Conservation (phyloP, 1,140 invertebrate species). For the Leucophenga varia region DNA sequence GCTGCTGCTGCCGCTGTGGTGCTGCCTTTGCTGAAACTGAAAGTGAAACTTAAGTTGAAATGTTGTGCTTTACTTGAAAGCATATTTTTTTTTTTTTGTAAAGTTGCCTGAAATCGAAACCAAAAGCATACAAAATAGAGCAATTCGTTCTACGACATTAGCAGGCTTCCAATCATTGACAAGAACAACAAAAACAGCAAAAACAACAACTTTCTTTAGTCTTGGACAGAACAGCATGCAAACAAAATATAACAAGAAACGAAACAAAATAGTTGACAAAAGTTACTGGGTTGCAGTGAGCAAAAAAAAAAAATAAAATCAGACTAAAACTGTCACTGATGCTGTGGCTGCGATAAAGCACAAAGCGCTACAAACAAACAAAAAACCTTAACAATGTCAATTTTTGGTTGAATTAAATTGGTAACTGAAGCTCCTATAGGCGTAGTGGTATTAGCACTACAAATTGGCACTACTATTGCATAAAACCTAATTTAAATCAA, state of each 20-base stretch:
- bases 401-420: too few relatives aligned
- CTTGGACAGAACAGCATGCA: not conserved
- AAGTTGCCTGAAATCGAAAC: conserved; percentile 46
- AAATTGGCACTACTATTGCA: too few relatives aligned
- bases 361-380: conserved; percentile 3
- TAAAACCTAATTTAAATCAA: too few relatives aligned
- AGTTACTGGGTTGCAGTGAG: too few relatives aligned
- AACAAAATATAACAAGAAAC: conserved; percentile 8
- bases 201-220: too few relatives aligned
- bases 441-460: too few relatives aligned
- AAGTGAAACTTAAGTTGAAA: conserved; percentile 34
- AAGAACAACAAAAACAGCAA: too few relatives aligned
- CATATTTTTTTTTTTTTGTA: too few relatives aligned
- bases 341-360: conserved; percentile 31
- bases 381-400: conserved; percentile 28
- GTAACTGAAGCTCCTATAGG: conserved; percentile 31
- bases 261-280: not conserved
- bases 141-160: conserved; percentile 34
- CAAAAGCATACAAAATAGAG: conserved; percentile 45
- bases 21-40: conserved; percentile 30
- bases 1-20: too few relatives aligned
- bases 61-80: too few relatives aligned
- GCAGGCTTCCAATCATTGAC: too few relatives aligned
- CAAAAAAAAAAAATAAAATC: too few relatives aligned
- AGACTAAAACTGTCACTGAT: conserved; percentile 13